phyloP scores from a whole-genome alignment of 2,888 invertebrate genomes.

The Synergus gifuensis region DNA sequence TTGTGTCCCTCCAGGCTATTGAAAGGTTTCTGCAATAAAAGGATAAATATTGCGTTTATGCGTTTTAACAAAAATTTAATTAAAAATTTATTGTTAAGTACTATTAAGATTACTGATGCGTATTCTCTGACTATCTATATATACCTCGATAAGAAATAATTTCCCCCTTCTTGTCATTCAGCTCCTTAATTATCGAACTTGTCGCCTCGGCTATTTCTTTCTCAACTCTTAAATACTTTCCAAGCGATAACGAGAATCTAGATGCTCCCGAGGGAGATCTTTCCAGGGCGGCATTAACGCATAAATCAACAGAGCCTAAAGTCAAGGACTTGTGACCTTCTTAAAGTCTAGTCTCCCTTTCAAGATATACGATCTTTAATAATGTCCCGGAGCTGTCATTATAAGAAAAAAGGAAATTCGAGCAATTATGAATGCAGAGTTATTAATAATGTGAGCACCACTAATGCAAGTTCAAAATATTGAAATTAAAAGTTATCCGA shows the following conservation, averaged over 20 bases:
- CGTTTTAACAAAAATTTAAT: too few relatives aligned
- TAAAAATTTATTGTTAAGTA: too few relatives aligned
- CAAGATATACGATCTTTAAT: conserved; percentile 33
- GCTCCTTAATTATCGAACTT: conserved; percentile 38
- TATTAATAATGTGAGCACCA: neutral
- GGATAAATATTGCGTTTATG: neutral
- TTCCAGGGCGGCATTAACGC: conserved; percentile 23
- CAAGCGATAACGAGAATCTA: conserved; percentile 35
- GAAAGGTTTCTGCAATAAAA: neutral
- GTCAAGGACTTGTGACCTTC: conserved; percentile 29
- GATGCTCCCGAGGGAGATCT: conserved; percentile 9
- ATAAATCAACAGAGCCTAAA: conserved; percentile 37
- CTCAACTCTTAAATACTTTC: conserved; percentile 31
- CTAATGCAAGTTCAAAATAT: too few relatives aligned
- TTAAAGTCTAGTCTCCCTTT: conserved; percentile 18
- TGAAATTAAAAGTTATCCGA: too few relatives aligned
- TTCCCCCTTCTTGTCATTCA: conserved; percentile 18
- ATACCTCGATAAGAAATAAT: neutral
- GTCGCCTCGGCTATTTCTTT: conserved; percentile 27
- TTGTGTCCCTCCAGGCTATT: conserved; percentile 1
- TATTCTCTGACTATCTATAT: neutral
- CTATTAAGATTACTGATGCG: too few relatives aligned
- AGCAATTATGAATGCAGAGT: neutral
- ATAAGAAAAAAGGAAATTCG: neutral
- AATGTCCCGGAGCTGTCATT: neutral